Conservation (phyloP, 2,113 vertebrate species). For the Ia io region DNA sequence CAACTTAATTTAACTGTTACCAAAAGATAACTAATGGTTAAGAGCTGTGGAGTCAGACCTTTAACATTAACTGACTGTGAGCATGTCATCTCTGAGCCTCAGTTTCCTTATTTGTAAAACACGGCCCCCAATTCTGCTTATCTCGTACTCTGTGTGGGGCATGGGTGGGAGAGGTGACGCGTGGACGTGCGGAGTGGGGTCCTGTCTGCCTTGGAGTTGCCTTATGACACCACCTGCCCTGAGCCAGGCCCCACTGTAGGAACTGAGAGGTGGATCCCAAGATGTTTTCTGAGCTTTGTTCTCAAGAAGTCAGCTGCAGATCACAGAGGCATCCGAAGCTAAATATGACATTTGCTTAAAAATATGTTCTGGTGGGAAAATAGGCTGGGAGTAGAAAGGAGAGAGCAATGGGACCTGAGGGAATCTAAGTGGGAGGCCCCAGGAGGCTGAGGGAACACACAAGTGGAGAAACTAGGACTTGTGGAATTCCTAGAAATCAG, state of each 20-base stretch:
- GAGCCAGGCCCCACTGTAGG: neutral
- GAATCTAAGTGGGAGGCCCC: neutral
- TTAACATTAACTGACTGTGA: neutral
- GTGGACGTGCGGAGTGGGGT: rapidly evolving
- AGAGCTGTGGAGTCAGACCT: neutral
- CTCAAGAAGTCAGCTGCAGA: neutral
- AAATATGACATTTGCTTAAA: neutral
- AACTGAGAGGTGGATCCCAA: neutral
- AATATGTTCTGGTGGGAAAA: neutral
- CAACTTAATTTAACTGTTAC: neutral
- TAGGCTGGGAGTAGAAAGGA: too few relatives aligned
- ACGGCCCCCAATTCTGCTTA: neutral
- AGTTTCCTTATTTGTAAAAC: neutral
- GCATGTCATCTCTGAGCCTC: neutral
- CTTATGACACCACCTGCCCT: neutral
- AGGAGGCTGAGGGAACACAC: neutral
- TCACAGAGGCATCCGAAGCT: neutral
- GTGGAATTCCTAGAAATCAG: neutral
- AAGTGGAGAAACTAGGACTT: neutral
- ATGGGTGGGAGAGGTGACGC: too few relatives aligned
- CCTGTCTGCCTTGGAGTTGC: neutral
- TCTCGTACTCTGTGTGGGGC: too few relatives aligned
- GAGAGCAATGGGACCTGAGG: neutral
- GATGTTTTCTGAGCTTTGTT: neutral
- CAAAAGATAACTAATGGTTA: neutral